Evolutionary conservation across 2,797 vertebrate species (phyloP).

Genomic region (Avahi laniger): DNA sequence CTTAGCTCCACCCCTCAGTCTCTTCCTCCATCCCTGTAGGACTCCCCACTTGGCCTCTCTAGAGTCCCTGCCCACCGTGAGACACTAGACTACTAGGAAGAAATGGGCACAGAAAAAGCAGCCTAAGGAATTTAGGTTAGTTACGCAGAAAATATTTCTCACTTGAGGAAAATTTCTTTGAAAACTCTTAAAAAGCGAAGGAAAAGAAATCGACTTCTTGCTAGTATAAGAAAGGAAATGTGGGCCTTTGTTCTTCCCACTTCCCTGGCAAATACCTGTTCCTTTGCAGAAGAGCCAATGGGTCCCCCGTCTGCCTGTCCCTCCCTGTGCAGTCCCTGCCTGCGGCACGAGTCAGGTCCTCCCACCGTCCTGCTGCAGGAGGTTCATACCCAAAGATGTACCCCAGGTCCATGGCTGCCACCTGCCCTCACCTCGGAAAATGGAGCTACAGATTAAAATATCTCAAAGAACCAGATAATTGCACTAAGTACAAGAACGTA

Average conservation of each 20-base stretch:
- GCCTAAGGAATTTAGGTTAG: neutral
- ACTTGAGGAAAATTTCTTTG: neutral
- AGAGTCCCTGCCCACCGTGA: neutral
- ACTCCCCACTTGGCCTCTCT: neutral
- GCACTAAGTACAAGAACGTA: neutral
- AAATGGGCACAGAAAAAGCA: neutral
- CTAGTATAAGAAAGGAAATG: neutral
- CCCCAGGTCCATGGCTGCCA: fast-evolving
- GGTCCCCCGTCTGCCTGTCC: neutral
- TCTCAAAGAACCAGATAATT: neutral
- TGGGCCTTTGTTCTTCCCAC: neutral
- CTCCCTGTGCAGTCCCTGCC: too few relatives aligned
- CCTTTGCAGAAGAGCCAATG: neutral
- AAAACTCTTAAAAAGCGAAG: neutral
- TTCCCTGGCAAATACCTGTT: neutral
- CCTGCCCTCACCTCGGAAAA: neutral
- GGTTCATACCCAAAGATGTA: neutral
- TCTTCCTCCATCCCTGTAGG: neutral
- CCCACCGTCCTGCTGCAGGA: neutral
- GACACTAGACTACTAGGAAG: neutral
- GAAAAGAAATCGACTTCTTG: neutral
- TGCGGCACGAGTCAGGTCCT: neutral
- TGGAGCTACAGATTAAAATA: neutral
- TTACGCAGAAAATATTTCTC: neutral
- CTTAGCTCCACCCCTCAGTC: neutral